Percentiles rank a stretch among this genome's conserved stretches.
These are phyloP conservation scores for Nibea albiflora DNA, from an alignment of 2,113 vertebrate genomes.

Conservation along the genomic window DNA sequence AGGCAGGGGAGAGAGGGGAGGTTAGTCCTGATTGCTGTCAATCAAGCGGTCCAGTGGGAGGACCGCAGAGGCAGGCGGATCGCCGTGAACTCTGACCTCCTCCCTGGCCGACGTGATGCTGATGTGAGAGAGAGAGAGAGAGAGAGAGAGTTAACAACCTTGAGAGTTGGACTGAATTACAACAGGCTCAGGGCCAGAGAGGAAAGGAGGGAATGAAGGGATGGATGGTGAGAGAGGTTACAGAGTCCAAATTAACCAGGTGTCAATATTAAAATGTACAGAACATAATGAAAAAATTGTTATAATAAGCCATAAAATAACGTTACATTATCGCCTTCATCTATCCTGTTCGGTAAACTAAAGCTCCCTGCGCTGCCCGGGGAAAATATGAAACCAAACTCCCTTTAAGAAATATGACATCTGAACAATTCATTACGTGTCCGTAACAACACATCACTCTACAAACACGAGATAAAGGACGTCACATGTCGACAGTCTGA, in stretches of 20 bases:
- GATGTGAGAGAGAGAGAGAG: constrained; percentile 51
- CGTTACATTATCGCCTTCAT: too few relatives aligned
- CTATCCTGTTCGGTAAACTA: too few relatives aligned
- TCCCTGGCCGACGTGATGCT: constrained; percentile 84
- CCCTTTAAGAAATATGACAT: too few relatives aligned
- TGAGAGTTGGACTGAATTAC: constrained; percentile 97
- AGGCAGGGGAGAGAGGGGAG: neutral
- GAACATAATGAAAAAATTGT: too few relatives aligned
- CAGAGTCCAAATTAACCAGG: neutral
- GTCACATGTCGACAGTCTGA: too few relatives aligned
- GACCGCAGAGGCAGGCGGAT: constrained; percentile 89
- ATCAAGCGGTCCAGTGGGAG: constrained; percentile 92
- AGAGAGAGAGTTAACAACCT: constrained; percentile 90
- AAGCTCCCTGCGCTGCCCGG: too few relatives aligned
- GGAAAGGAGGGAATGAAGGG: neutral
- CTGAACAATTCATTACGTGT: too few relatives aligned
- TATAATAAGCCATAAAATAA: too few relatives aligned
- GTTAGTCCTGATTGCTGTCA: constrained; percentile 95
- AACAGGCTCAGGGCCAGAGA: constrained; percentile 83
- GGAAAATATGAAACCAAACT: too few relatives aligned
- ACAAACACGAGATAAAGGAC: too few relatives aligned
- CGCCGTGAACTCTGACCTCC: constrained; percentile 93
- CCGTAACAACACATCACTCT: too few relatives aligned
- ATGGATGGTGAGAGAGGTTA: neutral
- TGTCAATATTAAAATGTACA: neutral